Conservation (phyloP, 2,113 vertebrate genomes). For the Steatornis caripensis region DNA sequence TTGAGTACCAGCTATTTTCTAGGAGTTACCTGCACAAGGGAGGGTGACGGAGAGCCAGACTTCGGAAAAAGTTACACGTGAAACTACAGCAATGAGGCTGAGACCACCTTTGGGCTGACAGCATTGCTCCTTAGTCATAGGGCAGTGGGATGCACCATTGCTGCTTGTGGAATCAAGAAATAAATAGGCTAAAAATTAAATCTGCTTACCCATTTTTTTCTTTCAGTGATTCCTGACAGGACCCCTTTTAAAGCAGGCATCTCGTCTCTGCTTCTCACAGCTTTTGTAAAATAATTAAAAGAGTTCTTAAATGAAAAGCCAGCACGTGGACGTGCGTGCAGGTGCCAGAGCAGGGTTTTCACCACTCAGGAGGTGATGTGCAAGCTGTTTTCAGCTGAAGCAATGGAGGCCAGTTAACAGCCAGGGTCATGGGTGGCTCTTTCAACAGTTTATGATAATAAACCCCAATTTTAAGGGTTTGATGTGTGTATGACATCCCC, state of each 20-base stretch:
- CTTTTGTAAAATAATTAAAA: not conserved
- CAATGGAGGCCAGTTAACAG: not conserved
- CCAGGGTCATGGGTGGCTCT: not conserved
- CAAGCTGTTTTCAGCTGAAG: not conserved
- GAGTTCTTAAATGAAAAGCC: not conserved
- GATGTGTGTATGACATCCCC: not conserved
- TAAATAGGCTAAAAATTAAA: not conserved
- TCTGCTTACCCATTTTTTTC: not conserved
- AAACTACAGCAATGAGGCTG: not conserved
- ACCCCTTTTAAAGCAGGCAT: not conserved
- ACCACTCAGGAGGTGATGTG: not conserved
- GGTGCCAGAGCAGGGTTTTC: not conserved
- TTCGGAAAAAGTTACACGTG: not conserved
- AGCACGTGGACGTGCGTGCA: rapidly evolving
- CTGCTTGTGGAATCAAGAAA: not conserved
- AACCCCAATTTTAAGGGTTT: not conserved
- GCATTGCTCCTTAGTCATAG: not conserved
- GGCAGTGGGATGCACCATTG: not conserved
- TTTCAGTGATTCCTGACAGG: not conserved
- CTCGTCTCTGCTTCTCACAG: not conserved
- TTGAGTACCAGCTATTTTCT: not conserved
- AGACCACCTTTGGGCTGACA: not conserved
- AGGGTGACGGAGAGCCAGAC: not conserved
- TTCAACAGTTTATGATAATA: not conserved
- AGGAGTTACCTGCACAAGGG: not conserved